A percentile compares a stretch with the other conserved stretches of the same genome.
phyloP scores from a whole-genome alignment of 1,140 invertebrate genomes.

The Anastatus disparis region DNA sequence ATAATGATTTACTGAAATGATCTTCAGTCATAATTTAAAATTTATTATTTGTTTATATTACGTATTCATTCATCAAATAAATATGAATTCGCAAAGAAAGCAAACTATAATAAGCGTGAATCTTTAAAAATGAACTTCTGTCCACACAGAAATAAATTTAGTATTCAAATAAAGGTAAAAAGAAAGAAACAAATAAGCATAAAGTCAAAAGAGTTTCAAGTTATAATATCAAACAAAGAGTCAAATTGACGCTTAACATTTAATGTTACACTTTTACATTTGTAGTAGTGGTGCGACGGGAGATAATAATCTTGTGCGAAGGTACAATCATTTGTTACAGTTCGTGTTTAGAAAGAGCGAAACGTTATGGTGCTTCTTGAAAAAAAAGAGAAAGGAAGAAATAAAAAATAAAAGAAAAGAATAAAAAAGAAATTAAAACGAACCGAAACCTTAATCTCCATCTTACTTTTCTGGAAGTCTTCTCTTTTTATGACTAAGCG shows the following conservation, averaged over 20 bases:
- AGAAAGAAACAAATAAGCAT: not conserved
- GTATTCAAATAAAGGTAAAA: not conserved
- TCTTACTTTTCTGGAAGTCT: conserved; percentile 29
- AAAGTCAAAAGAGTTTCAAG: not conserved
- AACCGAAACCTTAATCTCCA: conserved; percentile 11
- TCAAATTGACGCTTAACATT: not conserved
- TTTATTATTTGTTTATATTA: too few relatives aligned
- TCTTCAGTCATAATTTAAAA: too few relatives aligned
- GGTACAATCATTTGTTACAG: conserved; percentile 61
- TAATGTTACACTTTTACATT: conserved; percentile 5
- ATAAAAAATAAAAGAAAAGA: too few relatives aligned
- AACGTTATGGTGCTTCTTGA: conserved; percentile 26
- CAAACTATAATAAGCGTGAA: too few relatives aligned
- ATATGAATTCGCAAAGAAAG: too few relatives aligned
- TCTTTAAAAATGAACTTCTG: not conserved
- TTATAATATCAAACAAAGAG: not conserved
- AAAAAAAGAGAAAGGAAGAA: conserved; percentile 8
- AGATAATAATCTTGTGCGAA: conserved; percentile 60
- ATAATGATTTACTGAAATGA: not conserved
- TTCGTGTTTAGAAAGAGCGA: conserved; percentile 43
- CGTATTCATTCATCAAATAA: not conserved
- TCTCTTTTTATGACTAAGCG: conserved; percentile 33
- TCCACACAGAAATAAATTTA: too few relatives aligned
- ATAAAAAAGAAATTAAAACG: too few relatives aligned
- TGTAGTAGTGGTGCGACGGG: conserved; percentile 15